Evolutionary conservation across 2,888 invertebrate genomes (phyloP), one percentile per base, ranked within the genome.

Genomic region (Saturnia pavonia): DNA sequence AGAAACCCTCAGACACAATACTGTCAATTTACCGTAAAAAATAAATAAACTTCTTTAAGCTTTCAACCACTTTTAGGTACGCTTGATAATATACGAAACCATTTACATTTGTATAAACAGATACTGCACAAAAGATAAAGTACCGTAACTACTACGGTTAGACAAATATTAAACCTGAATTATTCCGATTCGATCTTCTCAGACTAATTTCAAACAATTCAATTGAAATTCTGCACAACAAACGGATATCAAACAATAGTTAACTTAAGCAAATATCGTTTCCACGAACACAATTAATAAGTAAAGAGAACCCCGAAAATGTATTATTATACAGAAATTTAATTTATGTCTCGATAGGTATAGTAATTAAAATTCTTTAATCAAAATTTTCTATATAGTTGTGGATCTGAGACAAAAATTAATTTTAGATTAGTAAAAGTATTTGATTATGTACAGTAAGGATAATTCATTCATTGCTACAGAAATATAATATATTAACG

Each of bases 191-290:
- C 69, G 27, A 42, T 43, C 75, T 73, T 74, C 72, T 70, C 74
- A 70, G 72, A 74, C 72, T 74, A 73, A 77, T 77, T 74, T 74
- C 73, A 75, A 72, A 77, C 73, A 60, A 60, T 60, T 72, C 72
- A 70, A 73, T 76, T 74, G 72, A 72, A 72, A 75, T 72, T 73
- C 74, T 73, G 71, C 68, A 69, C 74, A 71, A 69, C 72, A 74
- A 73, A 73, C 69, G 72, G 72, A 75, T 75, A 69, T 76, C 76
- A 80, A 81, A 81, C 76, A 80, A 78, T 78, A 76, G 78, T 78
- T 76, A 75, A 72, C 63, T 71, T 73, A 69, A 73, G 70, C 76
- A 77, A 79, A 78, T 69, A 75, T 68, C 70, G 69, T 70, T 71
- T 27, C 27, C 25, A 60, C 68, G 69, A 65, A 48, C 67, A 72